Percentiles rank a stretch among this genome's conserved stretches.
phyloP scores from a whole-genome alignment of 2,888 invertebrate species.

The Cynaeus angustus region DNA sequence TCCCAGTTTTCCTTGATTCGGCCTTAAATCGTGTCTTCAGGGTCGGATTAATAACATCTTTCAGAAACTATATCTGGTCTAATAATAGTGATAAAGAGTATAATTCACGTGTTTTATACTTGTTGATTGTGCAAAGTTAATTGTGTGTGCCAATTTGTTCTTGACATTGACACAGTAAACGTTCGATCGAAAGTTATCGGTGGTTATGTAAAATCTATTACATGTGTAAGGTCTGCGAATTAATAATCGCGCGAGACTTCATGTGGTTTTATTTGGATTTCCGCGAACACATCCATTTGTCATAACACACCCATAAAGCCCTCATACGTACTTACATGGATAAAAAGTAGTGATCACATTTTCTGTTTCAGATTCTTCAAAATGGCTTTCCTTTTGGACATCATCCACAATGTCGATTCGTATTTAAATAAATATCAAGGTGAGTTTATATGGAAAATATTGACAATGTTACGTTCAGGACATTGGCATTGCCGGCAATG shows the following conservation, averaged over 20 bases:
- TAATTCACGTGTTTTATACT: not conserved
- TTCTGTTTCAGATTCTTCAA: slow-evolving; percentile 74
- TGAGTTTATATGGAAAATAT: slow-evolving; percentile 75
- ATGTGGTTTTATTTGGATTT: slow-evolving; percentile 13
- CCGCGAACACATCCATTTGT: slow-evolving; percentile 17
- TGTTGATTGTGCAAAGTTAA: slow-evolving; percentile 18
- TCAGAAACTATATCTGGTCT: not conserved
- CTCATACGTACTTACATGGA: too few species aligned
- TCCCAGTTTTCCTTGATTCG: slow-evolving; percentile 25
- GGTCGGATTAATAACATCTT: not conserved
- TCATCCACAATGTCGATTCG: slow-evolving; percentile 85
- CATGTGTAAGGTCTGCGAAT: slow-evolving; percentile 8
- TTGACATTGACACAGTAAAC: slow-evolving; percentile 48
- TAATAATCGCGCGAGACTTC: slow-evolving; percentile 1
- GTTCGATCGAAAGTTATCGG: slow-evolving; percentile 35
- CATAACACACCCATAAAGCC: too few species aligned
- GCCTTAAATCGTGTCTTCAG: slow-evolving; percentile 8
- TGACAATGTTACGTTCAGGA: not conserved
- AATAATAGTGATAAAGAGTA: not conserved
- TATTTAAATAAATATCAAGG: slow-evolving; percentile 90
- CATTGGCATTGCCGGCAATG: not conserved
- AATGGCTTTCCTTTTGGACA: slow-evolving; percentile 89
- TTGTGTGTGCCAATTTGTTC: slow-evolving; percentile 42
- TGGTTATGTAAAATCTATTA: slow-evolving; percentile 33
- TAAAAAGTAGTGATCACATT: too few species aligned